Conservation (phyloP, 2,888 invertebrate species). For the Tromatobia lineatoria region DNA sequence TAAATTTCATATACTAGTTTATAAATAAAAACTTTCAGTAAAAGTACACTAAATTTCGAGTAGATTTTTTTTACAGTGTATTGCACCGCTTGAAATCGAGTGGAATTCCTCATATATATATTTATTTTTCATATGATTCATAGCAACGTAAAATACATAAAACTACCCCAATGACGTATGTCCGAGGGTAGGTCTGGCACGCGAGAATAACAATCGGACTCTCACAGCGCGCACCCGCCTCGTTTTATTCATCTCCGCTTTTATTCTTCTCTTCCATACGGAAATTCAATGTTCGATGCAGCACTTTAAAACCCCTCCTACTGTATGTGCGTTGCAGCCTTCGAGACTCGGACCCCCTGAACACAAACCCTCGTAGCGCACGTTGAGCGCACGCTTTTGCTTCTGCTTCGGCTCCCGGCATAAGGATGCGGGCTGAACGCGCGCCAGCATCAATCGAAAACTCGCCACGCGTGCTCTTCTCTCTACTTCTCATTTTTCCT, state of each 20-base stretch:
- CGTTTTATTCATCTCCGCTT: constrained; percentile 27
- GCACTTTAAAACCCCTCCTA: constrained; percentile 14
- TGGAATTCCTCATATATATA: constrained; percentile 1
- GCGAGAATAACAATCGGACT: constrained; percentile 59
- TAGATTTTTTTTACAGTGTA: too few relatives aligned
- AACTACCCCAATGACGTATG: constrained; percentile 36
- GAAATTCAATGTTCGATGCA: constrained; percentile 14
- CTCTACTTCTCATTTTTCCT: background rate
- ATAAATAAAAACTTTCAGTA: too few relatives aligned
- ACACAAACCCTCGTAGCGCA: constrained; percentile 28
- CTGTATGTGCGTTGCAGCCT: background rate
- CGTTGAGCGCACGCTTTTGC: constrained; percentile 34
- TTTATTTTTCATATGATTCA: constrained; percentile 19
- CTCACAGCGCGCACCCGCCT: constrained; percentile 5
- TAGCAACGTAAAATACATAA: background rate
- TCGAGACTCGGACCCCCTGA: constrained; percentile 13
- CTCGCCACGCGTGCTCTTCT: constrained; percentile 26
- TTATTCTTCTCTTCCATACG: constrained; percentile 24
- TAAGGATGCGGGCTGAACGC: constrained; percentile 53
- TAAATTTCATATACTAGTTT: too few relatives aligned
- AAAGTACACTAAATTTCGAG: too few relatives aligned
- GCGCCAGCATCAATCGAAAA: constrained; percentile 42
- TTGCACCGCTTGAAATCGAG: too few relatives aligned
- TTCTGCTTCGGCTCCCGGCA: constrained; percentile 46
- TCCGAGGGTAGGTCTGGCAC: constrained; percentile 41